Evolutionary conservation across 1,140 invertebrate genomes (phyloP).

Genomic region (Glossosoma conforme): DNA sequence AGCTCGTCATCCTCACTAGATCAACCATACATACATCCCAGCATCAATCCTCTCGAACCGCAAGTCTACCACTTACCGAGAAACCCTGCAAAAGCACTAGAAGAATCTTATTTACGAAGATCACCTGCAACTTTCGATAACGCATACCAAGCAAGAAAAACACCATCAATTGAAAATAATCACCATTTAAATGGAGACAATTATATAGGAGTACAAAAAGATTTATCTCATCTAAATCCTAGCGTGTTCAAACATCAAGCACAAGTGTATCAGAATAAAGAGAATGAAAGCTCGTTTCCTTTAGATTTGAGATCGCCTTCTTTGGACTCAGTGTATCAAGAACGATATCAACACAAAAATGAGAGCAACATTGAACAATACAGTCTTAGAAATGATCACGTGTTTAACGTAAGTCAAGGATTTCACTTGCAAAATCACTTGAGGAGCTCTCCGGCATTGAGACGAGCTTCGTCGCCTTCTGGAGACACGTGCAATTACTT

Average conservation of each 20-base stretch:
- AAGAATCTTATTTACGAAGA: conserved; percentile 25
- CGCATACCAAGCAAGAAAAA: conserved; percentile 20
- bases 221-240: conserved; percentile 21
- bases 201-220: conserved; percentile 19
- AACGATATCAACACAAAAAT: conserved; percentile 32
- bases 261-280: conserved; percentile 24
- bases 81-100: conserved; percentile 28
- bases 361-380: conserved; percentile 31
- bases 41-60: conserved; percentile 40
- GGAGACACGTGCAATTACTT: conserved; percentile 36
- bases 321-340: conserved; percentile 38
- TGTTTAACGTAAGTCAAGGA: conserved; percentile 18
- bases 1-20: conserved; percentile 33
- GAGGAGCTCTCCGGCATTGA: conserved; percentile 28
- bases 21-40: conserved; percentile 36
- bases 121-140: conserved; percentile 26
- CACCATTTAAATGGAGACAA: conserved; percentile 22
- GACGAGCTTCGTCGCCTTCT: conserved; percentile 30
- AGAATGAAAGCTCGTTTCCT: conserved; percentile 25
- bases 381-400: conserved; percentile 26
- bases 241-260: conserved; percentile 27
- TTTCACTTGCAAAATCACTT: conserved; percentile 19
- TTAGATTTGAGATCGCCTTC: conserved; percentile 37
- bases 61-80: conserved; percentile 30
- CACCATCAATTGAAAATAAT: conserved; percentile 27